Evolutionary conservation across 1,140 invertebrate species (phyloP).

Genomic region (Amyelois transitella): DNA sequence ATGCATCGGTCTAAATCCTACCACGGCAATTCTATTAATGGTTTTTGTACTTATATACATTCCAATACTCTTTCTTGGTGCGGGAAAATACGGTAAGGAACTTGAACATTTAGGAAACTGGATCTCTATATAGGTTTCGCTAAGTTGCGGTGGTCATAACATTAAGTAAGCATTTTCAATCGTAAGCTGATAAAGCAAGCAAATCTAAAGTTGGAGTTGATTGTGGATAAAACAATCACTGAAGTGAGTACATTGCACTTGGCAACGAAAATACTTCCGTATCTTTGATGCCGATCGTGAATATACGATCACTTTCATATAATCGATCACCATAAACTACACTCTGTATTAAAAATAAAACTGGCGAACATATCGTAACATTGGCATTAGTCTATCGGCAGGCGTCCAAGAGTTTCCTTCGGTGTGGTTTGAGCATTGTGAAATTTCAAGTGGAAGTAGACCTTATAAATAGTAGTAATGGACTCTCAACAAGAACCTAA

Average conservation of each 20-base stretch:
- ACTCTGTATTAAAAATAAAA: slow-evolving; percentile 12
- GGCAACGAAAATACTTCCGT: not conserved
- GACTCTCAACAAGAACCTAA: slow-evolving; percentile 54
- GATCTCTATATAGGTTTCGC: no score
- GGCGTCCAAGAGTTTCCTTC: slow-evolving; percentile 2
- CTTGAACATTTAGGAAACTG: no score
- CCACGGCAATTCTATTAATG: no score
- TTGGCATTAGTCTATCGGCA: slow-evolving; percentile 26
- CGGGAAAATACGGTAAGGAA: no score
- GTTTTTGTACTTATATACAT: no score
- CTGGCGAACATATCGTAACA: slow-evolving; percentile 9
- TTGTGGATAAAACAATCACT: no score
- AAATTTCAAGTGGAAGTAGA: not conserved
- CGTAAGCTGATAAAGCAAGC: no score
- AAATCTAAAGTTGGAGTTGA: no score
- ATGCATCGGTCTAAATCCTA: no score
- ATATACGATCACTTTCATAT: not conserved
- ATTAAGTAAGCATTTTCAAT: no score
- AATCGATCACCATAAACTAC: not conserved
- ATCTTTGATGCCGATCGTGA: not conserved
- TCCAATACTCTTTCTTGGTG: no score
- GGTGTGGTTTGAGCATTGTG: slow-evolving; percentile 12
- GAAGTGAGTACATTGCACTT: not conserved
- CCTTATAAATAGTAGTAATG: slow-evolving; percentile 67
- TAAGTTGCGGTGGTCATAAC: no score